Evolutionary conservation across 2,113 vertebrate species (phyloP).

Genomic region (Kryptolebias marmoratus): DNA sequence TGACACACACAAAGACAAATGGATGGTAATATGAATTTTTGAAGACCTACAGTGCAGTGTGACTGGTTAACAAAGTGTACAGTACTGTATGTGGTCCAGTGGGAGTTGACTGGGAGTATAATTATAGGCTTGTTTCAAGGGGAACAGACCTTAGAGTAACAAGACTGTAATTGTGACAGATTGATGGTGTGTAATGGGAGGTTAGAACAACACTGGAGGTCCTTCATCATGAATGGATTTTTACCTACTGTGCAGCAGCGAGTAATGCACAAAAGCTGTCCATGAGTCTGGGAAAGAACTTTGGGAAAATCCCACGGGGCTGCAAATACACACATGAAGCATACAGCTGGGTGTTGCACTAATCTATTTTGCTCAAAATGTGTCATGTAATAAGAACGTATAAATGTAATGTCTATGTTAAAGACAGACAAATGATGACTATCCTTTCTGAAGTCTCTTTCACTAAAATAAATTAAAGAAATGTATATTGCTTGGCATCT

Average conservation of each 20-base stretch:
- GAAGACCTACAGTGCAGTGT: slow-evolving; percentile 56
- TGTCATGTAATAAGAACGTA: slow-evolving; percentile 4
- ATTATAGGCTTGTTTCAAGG: slow-evolving; percentile 76
- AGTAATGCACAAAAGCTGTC: slow-evolving; percentile 31
- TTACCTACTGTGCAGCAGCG: slow-evolving; percentile 32
- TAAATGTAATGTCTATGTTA: not conserved
- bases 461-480: slow-evolving; percentile 15
- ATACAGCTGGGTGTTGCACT: slow-evolving; percentile 26
- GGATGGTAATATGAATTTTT: slow-evolving; percentile 25
- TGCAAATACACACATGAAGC: slow-evolving; percentile 38
- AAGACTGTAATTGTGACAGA: slow-evolving; percentile 70
- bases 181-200: slow-evolving; percentile 71
- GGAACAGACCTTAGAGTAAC: slow-evolving; percentile 73
- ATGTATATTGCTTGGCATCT: too few species aligned
- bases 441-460: slow-evolving; percentile 10
- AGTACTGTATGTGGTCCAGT: slow-evolving; percentile 67
- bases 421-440: slow-evolving; percentile 6
- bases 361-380: slow-evolving; percentile 15
- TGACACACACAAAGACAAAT: slow-evolving; percentile 14
- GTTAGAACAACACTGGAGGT: slow-evolving; percentile 73
- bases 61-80: slow-evolving; percentile 55
- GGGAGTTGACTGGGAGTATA: slow-evolving; percentile 72
- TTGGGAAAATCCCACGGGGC: slow-evolving; percentile 66
- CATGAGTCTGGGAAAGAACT: slow-evolving; percentile 60
- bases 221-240: slow-evolving; percentile 60